These are phyloP conservation scores for Halocynthia aurantium DNA, from an alignment of 23 tunicate genomes.

Conservation along the genomic window DNA sequence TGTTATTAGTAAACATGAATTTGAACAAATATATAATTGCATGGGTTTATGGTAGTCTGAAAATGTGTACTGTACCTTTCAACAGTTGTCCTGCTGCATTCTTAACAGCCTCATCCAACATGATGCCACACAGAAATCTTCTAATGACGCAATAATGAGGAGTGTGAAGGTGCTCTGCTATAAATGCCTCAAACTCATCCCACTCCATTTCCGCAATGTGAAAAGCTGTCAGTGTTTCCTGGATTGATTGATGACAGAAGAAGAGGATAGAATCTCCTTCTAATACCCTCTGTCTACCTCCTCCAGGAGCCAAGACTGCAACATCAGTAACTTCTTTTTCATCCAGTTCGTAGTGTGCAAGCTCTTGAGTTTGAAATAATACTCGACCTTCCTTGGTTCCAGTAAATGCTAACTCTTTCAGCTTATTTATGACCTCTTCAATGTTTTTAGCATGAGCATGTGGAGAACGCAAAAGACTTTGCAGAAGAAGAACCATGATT, in stretches of 20 bases:
- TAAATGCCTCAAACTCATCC: not conserved
- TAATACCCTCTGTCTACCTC: not conserved
- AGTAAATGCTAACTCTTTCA: not conserved
- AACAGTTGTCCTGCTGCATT: not conserved
- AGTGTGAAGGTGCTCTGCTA: not conserved
- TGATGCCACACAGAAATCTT: not conserved
- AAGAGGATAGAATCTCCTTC: not conserved
- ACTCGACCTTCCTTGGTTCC: constrained; percentile 4
- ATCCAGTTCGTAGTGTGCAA: not conserved
- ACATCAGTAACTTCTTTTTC: not conserved
- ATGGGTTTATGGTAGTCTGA: too few relatives aligned
- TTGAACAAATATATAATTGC: too few relatives aligned
- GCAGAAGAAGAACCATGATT: not conserved
- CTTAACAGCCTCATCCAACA: not conserved
- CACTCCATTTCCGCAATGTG: not conserved
- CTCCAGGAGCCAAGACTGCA: not conserved
- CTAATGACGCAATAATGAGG: not conserved
- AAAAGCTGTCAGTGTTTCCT: not conserved
- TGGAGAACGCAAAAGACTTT: not conserved
- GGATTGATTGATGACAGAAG: constrained; percentile 1
- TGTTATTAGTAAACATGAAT: too few relatives aligned
- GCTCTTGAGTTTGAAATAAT: not conserved
- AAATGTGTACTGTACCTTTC: not conserved
- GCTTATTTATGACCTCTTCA: not conserved
- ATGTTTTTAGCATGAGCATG: not conserved